Evolutionary conservation across 2,888 invertebrate genomes (phyloP), one percentile per base, ranked within the genome.

Genomic region (Limnephilus rhombicus): DNA sequence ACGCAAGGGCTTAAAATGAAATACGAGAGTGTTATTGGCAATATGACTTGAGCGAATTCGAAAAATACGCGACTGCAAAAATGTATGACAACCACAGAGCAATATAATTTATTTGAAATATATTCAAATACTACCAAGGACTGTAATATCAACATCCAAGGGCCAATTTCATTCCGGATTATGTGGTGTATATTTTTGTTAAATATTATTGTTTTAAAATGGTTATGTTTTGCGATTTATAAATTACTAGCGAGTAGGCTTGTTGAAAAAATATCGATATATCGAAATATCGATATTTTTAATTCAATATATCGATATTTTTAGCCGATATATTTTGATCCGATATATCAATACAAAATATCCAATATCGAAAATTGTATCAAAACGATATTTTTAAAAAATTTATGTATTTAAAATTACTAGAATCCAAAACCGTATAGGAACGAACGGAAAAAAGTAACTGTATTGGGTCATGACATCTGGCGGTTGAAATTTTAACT

Each of bases 1-100:
- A 31, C 82, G 82, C 82, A 82, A 3, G 31, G 82, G 82, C 82
- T 29, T 82, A 68, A 68, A 68, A 82, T 82, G 82, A 82, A 82
- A 82, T 82, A 82, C 82, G 29, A 29, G 82, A 82, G 82, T 82
- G 82, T 82, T 85, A 85, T 85, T 85, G 85, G 45, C 85, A n/a
- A n/a, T 41, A 41, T 37, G 85, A 37, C 37, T 37, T 85, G 34
- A 37, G 41, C 85, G 85, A 85, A 37, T n/a, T 41, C 37, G 29
- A 41, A 85, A 85, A 37, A 85, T 41, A 85, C 45, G 37, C 37
- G 85, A 37, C n/a, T 85, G 37, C 37, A 41, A 85, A 85, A 85
- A 68, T 68, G 53, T 68, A 68, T 24, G 53, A 68, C 53, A 68
- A 68, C 82, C 29, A 82, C 82, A 29, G 82, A 29, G 9, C 13